Percentiles rank a stretch among this genome's conserved stretches.
These are phyloP conservation scores for Agonopterix arenella DNA, from an alignment of 2,888 invertebrate species.

Conservation along the genomic window DNA sequence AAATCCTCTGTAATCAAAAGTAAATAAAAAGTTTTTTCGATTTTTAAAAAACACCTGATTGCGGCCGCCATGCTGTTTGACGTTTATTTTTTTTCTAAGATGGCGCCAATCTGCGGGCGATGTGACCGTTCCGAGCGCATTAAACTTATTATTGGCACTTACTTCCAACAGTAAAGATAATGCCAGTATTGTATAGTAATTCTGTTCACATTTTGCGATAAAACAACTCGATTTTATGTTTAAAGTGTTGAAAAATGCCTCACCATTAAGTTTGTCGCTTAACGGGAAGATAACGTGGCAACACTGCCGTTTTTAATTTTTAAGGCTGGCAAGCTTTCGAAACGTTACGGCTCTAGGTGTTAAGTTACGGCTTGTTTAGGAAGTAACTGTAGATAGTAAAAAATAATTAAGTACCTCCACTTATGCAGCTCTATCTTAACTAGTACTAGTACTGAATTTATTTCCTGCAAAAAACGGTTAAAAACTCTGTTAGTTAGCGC, in stretches of 20 bases:
- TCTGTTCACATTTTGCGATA: constrained; percentile 62
- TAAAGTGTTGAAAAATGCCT: constrained; percentile 57
- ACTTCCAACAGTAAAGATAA: constrained; percentile 63
- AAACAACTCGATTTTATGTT: constrained; percentile 57
- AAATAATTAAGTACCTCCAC: constrained; percentile 30
- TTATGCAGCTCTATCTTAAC: neutral
- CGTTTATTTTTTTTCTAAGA: constrained; percentile 42
- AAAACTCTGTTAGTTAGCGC: too few relatives aligned
- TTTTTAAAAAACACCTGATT: constrained; percentile 15
- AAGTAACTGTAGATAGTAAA: constrained; percentile 43
- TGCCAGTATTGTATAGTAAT: constrained; percentile 59
- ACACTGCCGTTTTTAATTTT: constrained; percentile 38
- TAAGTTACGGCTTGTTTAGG: constrained; percentile 36
- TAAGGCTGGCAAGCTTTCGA: constrained; percentile 38
- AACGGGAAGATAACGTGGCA: constrained; percentile 45
- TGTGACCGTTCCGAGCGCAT: constrained; percentile 37
- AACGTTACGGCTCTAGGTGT: constrained; percentile 29
- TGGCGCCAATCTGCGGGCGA: constrained; percentile 45
- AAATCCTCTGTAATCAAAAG: neutral
- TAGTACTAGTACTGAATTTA: too few relatives aligned
- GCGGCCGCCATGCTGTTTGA: constrained; percentile 27
- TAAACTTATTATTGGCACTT: constrained; percentile 68
- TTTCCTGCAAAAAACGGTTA: too few relatives aligned
- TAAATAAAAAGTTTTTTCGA: constrained; percentile 3
- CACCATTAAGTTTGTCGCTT: constrained; percentile 38